Conservation (phyloP, 2,888 invertebrate species). For the Linnaemya tessellans region DNA sequence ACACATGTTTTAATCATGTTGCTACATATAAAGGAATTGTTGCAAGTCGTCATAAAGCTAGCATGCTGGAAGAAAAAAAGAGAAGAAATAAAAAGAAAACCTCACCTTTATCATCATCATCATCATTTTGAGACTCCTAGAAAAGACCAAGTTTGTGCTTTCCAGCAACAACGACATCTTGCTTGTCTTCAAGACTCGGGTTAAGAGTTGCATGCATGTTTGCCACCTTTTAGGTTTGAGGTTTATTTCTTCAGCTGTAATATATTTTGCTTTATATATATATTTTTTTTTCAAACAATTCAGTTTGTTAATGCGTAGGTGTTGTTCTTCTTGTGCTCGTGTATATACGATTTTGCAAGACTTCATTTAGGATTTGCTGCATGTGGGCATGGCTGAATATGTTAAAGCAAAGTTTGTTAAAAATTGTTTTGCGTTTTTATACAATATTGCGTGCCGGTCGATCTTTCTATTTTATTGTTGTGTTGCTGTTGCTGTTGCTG, state of each 20-base stretch:
- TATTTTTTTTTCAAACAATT: background rate
- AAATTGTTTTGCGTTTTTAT: constrained; percentile 41
- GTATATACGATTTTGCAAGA: constrained; percentile 26
- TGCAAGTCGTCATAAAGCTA: constrained; percentile 39
- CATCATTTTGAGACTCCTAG: constrained; percentile 11
- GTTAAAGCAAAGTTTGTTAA: constrained; percentile 36
- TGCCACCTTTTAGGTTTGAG: constrained; percentile 29
- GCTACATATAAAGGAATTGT: constrained; percentile 28
- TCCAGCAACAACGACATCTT: background rate
- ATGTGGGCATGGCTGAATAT: constrained; percentile 58
- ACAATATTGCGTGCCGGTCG: constrained; percentile 68
- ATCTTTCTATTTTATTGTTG: constrained; percentile 59
- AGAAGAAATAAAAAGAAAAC: constrained; percentile 2
- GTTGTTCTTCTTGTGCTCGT: constrained; percentile 37
- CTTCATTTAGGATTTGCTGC: constrained; percentile 41
- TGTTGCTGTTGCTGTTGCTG: constrained; percentile 15
- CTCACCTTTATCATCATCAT: constrained; percentile 28
- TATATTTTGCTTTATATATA: constrained; percentile 39
- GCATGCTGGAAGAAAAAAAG: background rate
- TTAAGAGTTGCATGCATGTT: constrained; percentile 27
- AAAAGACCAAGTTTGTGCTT: background rate
- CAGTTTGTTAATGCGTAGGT: constrained; percentile 66
- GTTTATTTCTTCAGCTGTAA: constrained; percentile 26
- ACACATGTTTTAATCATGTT: constrained; percentile 66
- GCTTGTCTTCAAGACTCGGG: background rate